Evolutionary conservation across 2,888 invertebrate species (phyloP).

Genomic region (Tiphia femorata): DNA sequence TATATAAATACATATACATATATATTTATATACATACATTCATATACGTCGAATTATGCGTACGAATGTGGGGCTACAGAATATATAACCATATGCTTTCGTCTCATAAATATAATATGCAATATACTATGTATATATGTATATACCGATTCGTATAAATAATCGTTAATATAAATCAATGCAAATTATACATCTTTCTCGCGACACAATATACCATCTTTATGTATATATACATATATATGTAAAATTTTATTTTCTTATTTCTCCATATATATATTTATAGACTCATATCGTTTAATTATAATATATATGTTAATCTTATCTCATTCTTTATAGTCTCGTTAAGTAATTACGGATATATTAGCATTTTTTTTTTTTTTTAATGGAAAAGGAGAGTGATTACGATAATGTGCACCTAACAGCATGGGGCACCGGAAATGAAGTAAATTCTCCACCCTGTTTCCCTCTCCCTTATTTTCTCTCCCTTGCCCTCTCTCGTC

Average conservation of each 20-base stretch:
- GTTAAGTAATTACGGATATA: constrained; percentile 21
- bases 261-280: constrained; percentile 55
- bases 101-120: constrained; percentile 36
- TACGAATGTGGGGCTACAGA: constrained; percentile 36
- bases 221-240: constrained; percentile 52
- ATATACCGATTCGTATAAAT: constrained; percentile 50
- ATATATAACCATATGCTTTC: constrained; percentile 36
- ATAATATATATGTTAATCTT: constrained; percentile 42
- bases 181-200: constrained; percentile 55
- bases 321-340: constrained; percentile 45
- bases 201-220: constrained; percentile 55
- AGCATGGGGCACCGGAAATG: constrained; percentile 4
- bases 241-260: constrained; percentile 37
- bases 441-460: neutral
- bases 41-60: constrained; percentile 36
- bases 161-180: constrained; percentile 54
- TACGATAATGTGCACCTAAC: constrained; percentile 1
- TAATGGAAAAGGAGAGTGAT: constrained; percentile 13
- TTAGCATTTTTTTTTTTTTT: too few relatives aligned
- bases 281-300: constrained; percentile 54
- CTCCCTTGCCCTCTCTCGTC: constrained; percentile 3
- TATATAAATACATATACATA: too few relatives aligned
- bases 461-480: neutral
- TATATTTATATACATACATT: too few relatives aligned
- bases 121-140: constrained; percentile 44